These are phyloP conservation scores for Trinorchestia longiramus DNA, from an alignment of 1,140 invertebrate species.

Conservation along the genomic window DNA sequence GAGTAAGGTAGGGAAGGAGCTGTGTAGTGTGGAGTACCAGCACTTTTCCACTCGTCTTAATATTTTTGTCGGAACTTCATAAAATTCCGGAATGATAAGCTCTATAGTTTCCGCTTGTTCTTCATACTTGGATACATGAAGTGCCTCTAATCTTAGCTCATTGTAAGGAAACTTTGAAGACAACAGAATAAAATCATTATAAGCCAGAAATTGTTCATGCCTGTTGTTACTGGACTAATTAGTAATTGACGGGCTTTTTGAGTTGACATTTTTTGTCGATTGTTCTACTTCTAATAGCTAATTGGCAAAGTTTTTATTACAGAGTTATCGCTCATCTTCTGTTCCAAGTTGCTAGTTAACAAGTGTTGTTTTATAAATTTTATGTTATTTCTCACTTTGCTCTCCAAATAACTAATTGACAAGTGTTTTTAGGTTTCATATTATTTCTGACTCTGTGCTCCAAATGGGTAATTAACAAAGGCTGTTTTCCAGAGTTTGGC, in stretches of 20 bases:
- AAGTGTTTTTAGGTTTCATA: background rate
- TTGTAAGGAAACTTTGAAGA: too few species aligned
- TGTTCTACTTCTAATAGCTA: background rate
- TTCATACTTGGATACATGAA: too few species aligned
- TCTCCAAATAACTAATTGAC: background rate
- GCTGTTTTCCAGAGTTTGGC: background rate
- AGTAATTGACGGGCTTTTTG: background rate
- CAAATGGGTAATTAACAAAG: background rate
- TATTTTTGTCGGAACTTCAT: too few species aligned
- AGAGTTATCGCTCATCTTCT: background rate
- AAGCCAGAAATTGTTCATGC: background rate
- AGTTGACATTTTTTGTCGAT: background rate
- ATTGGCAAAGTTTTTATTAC: too few species aligned
- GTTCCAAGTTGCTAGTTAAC: background rate
- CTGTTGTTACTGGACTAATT: background rate
- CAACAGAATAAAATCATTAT: background rate
- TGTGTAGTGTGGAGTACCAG: too few species aligned
- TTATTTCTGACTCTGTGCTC: background rate
- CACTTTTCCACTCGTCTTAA: too few species aligned
- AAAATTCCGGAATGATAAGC: too few species aligned
- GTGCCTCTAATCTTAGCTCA: too few species aligned
- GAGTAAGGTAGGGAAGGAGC: too few species aligned
- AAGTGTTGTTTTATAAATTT: background rate
- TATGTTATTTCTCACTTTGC: background rate
- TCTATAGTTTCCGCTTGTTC: too few species aligned